Evolutionary conservation across 2,888 invertebrate species (phyloP).

Genomic region (Itoplectis maculator): DNA sequence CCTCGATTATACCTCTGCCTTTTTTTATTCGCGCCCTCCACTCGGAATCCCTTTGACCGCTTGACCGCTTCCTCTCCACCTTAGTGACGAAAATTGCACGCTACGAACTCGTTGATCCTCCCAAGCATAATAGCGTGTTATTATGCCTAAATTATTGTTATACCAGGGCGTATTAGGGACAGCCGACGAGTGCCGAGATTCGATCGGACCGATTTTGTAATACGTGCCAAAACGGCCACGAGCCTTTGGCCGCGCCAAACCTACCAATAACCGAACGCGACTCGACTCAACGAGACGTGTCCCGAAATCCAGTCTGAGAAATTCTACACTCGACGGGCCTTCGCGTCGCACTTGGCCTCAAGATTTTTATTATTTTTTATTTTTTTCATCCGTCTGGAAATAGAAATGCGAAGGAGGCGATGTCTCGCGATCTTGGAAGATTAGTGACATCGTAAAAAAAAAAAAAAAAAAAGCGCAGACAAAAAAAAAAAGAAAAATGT

Average conservation of each 20-base stretch:
- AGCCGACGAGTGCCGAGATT: constrained; percentile 73
- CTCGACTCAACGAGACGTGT: neutral
- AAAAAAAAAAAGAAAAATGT: neutral
- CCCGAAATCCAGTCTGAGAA: neutral
- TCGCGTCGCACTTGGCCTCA: too few relatives aligned
- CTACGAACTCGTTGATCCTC: constrained; percentile 71
- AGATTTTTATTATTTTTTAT: neutral
- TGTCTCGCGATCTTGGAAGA: neutral
- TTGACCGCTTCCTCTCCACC: constrained; percentile 66
- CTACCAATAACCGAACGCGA: neutral
- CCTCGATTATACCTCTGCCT: constrained; percentile 15
- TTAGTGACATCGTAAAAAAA: neutral
- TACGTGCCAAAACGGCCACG: constrained; percentile 55
- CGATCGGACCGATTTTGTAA: constrained; percentile 78
- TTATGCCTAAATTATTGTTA: constrained; percentile 81
- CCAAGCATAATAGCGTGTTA: constrained; percentile 79
- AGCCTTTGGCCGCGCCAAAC: too few relatives aligned
- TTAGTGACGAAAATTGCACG: constrained; percentile 80
- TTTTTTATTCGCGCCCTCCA: constrained; percentile 13
- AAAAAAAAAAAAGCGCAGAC: neutral
- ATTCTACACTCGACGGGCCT: neutral
- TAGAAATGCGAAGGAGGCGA: neutral
- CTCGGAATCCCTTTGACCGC: constrained; percentile 48
- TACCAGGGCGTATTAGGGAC: constrained; percentile 76
- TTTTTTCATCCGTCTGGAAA: neutral